Percentiles rank a stretch among this genome's conserved stretches.
Conservation (phyloP, 2,888 invertebrate species). For the Antheraea assamensis region DNA sequence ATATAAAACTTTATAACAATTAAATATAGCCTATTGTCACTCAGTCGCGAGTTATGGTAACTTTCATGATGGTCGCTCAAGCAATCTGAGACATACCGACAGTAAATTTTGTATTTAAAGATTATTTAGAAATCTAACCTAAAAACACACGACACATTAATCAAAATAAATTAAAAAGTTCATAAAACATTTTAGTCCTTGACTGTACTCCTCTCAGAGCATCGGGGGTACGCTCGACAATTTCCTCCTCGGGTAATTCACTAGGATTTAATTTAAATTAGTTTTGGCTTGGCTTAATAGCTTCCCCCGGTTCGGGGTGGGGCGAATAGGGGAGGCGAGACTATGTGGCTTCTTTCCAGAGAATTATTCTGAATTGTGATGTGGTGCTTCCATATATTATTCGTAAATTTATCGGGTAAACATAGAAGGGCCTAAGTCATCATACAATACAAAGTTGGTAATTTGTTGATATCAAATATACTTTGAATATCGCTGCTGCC, state of each 20-base stretch:
- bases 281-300: slow-evolving; percentile 94
- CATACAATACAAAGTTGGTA: no score
- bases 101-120: no score
- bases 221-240: slow-evolving; percentile 80
- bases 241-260: slow-evolving; percentile 86
- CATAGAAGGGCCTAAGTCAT: background rate
- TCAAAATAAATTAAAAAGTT: background rate
- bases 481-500: no score
- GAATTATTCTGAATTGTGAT: slow-evolving; percentile 61
- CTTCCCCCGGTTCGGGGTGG: slow-evolving; percentile 82
- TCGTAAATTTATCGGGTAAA: slow-evolving; percentile 14
- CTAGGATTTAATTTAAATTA: slow-evolving; percentile 90
- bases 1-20: no score
- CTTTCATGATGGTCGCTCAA: no score
- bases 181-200: slow-evolving; percentile 32
- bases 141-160: background rate
- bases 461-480: no score
- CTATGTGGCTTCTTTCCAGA: slow-evolving; percentile 64
- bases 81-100: no score
- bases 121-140: no score
- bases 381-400: slow-evolving; percentile 26
- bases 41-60: no score
- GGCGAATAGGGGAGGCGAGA: slow-evolving; percentile 54
- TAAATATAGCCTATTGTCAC: no score
- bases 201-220: slow-evolving; percentile 67